Evolutionary conservation across 1,140 invertebrate genomes (phyloP).

Genomic region (Drosophila tsacasi): DNA sequence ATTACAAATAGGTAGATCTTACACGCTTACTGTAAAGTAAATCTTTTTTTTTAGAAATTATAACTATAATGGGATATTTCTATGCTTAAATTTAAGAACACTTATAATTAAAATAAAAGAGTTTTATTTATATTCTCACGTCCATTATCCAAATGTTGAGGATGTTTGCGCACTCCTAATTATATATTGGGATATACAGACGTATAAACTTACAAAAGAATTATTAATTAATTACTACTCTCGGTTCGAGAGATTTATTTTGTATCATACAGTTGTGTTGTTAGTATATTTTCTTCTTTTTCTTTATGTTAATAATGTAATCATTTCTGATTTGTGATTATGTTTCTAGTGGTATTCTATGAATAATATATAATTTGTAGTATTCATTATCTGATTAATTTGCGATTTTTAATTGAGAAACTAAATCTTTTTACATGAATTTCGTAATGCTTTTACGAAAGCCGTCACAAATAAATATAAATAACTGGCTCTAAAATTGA

Average conservation of each 20-base stretch:
- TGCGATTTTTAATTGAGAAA: not conserved
- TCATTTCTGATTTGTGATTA: slow-evolving; percentile 42
- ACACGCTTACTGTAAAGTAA: slow-evolving; percentile 46
- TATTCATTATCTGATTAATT: slow-evolving; percentile 12
- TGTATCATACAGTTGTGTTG: slow-evolving; percentile 33
- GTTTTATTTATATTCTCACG: slow-evolving; percentile 21
- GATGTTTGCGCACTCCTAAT: slow-evolving; percentile 32
- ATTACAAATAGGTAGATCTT: slow-evolving; percentile 58
- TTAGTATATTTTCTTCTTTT: slow-evolving; percentile 22
- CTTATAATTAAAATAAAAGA: slow-evolving; percentile 57
- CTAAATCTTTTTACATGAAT: not conserved
- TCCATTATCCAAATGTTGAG: slow-evolving; percentile 23
- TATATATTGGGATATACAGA: slow-evolving; percentile 16
- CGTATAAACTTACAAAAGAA: slow-evolving; percentile 35
- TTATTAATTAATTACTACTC: slow-evolving; percentile 21
- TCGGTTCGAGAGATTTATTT: slow-evolving; percentile 27
- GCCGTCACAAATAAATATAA: not conserved
- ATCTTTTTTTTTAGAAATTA: slow-evolving; percentile 43
- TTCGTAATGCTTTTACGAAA: not conserved
- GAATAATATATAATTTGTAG: slow-evolving; percentile 18
- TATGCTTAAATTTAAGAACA: slow-evolving; percentile 52
- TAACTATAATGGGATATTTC: slow-evolving; percentile 54
- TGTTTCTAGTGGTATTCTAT: slow-evolving; percentile 22
- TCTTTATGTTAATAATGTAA: slow-evolving; percentile 30
- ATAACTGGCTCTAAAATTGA: not conserved